Base-by-base conservation (phyloP, 2,888 invertebrate species). In the Eupeodes latifasciatus region DNA sequence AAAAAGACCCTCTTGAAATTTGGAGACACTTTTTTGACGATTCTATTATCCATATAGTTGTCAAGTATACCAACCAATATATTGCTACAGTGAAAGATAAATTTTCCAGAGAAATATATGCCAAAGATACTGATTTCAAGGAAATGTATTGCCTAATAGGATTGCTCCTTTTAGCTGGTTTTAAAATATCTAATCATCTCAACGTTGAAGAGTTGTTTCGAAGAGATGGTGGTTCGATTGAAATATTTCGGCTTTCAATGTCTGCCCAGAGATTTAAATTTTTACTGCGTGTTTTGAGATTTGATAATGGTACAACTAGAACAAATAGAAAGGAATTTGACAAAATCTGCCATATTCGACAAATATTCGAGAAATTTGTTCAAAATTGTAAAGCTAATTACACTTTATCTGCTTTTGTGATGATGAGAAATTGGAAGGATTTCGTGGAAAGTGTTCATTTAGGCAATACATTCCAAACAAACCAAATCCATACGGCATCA, bases 101-200 rank as follows among this genome's bases (percentile, higher is more conserved):
- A 55, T 81, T 59, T 79, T 47, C 36, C 61, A 79, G 57, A 62
- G 55, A 74, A 74, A 74, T 57, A 57, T 72, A 53, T 74, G 64
- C 66, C 62, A 72, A 47, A 49, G 55, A 78, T n/a, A 69, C 69
- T 71, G 61, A 76, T 76, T 78, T 77, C 61, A 67, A 82, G 69
- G 66, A 77, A 71, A 72, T 77, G 53, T 55, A 82, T 78, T 83
- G 72, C 79, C 55, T 84, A 74, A 79, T 74, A 79, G 75, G 74
- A 61, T 79, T 84, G 61, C 79, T 77, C 16, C 72, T 78, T 57
- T 83, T 83, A 83, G 81, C 81, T 81, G 74, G 81, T 47, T 64
- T 74, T 44, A 74, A 80, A 40, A 80, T 66, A 64, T 74, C 83
- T 53, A 82, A 69, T 44, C 64, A 77, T 71, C 77, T 82, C 55